Base-by-base conservation (phyloP, 2,797 vertebrate species). In the Pachyuromys duprasi region DNA sequence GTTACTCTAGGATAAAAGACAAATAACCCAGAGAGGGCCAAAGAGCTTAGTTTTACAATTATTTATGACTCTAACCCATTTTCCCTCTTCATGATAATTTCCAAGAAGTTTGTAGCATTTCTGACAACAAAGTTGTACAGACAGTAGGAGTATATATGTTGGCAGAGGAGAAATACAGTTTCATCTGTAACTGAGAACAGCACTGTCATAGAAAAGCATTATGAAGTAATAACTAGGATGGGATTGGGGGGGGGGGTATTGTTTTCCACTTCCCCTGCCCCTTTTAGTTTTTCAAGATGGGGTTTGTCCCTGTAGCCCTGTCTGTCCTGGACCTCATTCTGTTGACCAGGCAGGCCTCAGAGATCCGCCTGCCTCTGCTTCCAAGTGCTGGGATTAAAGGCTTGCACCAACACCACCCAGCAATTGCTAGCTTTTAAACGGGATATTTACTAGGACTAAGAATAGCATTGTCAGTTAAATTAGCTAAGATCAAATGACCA, bases 401-500 rank as follows among this genome's bases (percentile, higher is more conserved):
- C 1, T 20, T 65, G 39, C 22, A 22, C 63, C 63, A 24, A 20
- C 31, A 14, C 42, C 45, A 42, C 17, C 62, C 17, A 89, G 69
- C 93, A n/a, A 0, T 93, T 87, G 28, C 76, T 94, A 86, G 80
- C 90, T 97, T 98, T 94, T 97, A 80, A 91, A 76, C 89, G 93
- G 67, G 55, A 82, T 8, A 0, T 93, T 97, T 96, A 95, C 53
- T 95, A 75, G 91, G 90, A 96, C 60, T 97, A 93, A 96, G 76
- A 96, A 95, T 88, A 75, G 84, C 53, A 62, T 95, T 91, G 97
- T 91, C 92, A 45, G 36, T 96, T 95, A 89, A 95, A 96, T 95
- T 60, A 69, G 45, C 82, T 94, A 86, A 95, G 87, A 79, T 90
- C 92, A 90, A 97, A 98, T 98, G 97, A 97, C 62, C 95, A 91